Evolutionary conservation across 2,888 invertebrate genomes (phyloP), one percentile per base, ranked within the genome.

Genomic region (Aleiodes alternator): DNA sequence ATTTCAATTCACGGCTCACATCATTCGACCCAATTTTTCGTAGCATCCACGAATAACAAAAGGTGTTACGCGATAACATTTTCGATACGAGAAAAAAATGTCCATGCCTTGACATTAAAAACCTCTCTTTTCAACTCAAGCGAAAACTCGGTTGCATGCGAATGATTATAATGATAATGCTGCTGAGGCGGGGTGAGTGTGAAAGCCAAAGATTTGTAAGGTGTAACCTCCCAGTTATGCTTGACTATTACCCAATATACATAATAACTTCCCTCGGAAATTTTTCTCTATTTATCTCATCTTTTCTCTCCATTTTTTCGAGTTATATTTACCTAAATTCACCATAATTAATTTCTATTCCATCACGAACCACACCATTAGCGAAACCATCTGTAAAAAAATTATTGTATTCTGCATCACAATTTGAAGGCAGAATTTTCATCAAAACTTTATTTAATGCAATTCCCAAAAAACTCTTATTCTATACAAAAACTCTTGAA

Each of bases 191-290:
- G 81, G 77, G 78, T 78, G 74, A 78, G 72, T 69, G 78, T 78
- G 76, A 76, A 64, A 69, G 77, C 75, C 23, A 71, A 55, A 70
- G 70, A 73, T 64, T 73, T 72, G 79, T 76, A 78, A 82, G 81
- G 80, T 81, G 77, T 80, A 82, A 81, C 81, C 80, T 82, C 80
- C 80, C 79, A 84, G 84, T 82, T 83, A 84, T 84, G 75, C 61
- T 70, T 71, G 75, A 69, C 71, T 71, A 79, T 85, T 83, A 77
- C 80, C 74, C 81, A 83, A 84, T 80, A 82, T 77, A 75, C 56
- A 43, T 68, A 61, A 38, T 59, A 64, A 48, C 61, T 29, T 51
- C 53, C 43, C 64, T 53, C 23, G 48, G 31, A 61, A 55, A 23
- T 23, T 23, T 23, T 23, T 2, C 23, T 2, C 64, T 64, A 51